These are phyloP conservation scores for Gisinianus flammeolus DNA, from an alignment of 2,888 invertebrate species.

Conservation along the genomic window DNA sequence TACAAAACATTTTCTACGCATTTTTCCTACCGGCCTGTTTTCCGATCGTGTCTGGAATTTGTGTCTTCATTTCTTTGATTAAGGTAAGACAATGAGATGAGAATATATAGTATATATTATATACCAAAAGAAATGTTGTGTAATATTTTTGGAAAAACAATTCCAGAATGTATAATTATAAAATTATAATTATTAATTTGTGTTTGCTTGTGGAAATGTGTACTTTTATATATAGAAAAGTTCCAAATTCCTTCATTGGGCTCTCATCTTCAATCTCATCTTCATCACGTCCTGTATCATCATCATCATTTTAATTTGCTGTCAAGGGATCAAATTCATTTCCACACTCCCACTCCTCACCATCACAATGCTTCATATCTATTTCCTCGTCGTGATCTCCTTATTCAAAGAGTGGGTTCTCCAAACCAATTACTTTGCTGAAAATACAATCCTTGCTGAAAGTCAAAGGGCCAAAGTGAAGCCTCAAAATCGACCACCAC, in stretches of 20 bases:
- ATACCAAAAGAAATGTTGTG: too few species aligned
- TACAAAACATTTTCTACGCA: constrained; percentile 33
- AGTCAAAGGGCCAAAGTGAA: not conserved
- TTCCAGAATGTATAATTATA: too few species aligned
- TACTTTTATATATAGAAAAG: too few species aligned
- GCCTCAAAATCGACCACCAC: not conserved
- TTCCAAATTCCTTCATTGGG: constrained; percentile 35
- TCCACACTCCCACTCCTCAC: constrained; percentile 33
- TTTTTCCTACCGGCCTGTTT: constrained; percentile 32
- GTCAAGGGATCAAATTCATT: constrained; percentile 38
- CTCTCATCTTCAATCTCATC: constrained; percentile 30
- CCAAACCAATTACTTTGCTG: constrained; percentile 27
- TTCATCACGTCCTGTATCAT: constrained; percentile 30
- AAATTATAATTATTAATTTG: not conserved
- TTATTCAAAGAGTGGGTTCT: constrained; percentile 38
- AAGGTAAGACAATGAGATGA: constrained; percentile 23
- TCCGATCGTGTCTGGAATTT: constrained; percentile 26
- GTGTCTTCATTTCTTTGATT: constrained; percentile 32
- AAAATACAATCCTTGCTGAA: not conserved
- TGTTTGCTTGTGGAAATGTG: too few species aligned
- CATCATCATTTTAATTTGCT: constrained; percentile 37
- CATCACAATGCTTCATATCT: constrained; percentile 33
- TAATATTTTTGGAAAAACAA: too few species aligned
- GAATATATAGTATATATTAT: not conserved
- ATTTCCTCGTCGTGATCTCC: constrained; percentile 40